These are phyloP conservation scores for Epinotia brunnichana DNA, from an alignment of 2,888 invertebrate species.

Conservation along the genomic window DNA sequence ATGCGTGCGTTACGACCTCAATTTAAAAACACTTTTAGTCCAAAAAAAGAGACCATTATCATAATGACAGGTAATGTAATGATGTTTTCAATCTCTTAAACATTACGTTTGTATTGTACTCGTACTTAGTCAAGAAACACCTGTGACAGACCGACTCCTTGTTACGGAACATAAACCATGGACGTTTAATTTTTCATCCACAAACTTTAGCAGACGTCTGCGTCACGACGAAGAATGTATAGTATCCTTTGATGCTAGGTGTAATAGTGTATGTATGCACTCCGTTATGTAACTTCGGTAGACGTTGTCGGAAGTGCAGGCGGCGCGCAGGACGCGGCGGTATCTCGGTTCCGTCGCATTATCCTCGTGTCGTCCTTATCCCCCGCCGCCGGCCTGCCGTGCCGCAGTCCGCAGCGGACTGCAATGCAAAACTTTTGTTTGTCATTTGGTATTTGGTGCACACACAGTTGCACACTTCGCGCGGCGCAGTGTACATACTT, in stretches of 20 bases:
- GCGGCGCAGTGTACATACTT: constrained; percentile 15
- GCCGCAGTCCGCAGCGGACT: constrained; percentile 25
- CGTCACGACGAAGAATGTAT: background rate
- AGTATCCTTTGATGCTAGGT: background rate
- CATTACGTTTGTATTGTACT: background rate
- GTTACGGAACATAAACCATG: background rate
- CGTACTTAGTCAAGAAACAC: background rate
- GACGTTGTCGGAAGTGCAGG: constrained; percentile 19
- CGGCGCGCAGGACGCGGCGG: constrained; percentile 5
- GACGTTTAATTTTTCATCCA: background rate
- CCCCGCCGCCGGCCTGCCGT: constrained; percentile 4
- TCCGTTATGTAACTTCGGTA: background rate
- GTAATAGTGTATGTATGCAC: background rate
- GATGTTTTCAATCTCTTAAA: background rate
- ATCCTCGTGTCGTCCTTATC: constrained; percentile 8
- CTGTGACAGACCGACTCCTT: background rate
- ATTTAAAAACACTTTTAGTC: too few relatives aligned
- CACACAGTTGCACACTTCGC: constrained; percentile 15
- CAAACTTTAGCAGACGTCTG: background rate
- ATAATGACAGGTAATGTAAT: background rate
- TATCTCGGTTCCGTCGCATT: constrained; percentile 32
- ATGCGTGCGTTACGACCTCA: background rate
- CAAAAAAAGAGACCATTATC: background rate
- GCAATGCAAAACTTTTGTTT: constrained; percentile 17
- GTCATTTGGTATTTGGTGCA: too few relatives aligned